Evolutionary conservation across 2,113 vertebrate genomes (phyloP).

Genomic region (Megaceryle maxima): DNA sequence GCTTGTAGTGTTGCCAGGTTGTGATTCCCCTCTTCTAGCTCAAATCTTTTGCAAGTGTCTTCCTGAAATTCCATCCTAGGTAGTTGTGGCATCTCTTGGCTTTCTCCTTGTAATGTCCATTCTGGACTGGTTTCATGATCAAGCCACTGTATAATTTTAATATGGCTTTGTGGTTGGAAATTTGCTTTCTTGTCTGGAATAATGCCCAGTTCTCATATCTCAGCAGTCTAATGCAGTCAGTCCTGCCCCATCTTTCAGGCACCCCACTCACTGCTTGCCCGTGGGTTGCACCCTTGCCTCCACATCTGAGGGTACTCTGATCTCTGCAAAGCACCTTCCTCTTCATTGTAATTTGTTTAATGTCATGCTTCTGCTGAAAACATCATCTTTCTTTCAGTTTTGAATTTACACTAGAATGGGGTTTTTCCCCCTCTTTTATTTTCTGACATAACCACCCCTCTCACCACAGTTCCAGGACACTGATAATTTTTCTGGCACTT

Average conservation of each 20-base stretch:
- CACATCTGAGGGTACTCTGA: not conserved
- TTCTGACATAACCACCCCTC: not conserved
- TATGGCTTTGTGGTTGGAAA: not conserved
- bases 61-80: not conserved
- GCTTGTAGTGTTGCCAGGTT: fast-evolving
- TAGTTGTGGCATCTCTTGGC: not conserved
- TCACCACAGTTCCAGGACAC: not conserved
- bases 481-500: not conserved
- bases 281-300: not conserved
- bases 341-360: not conserved
- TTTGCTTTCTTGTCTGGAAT: not conserved
- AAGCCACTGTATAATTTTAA: not conserved
- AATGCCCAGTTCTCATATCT: not conserved
- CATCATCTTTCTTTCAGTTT: not conserved
- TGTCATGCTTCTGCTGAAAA: not conserved
- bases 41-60: not conserved
- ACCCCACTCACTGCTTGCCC: not conserved
- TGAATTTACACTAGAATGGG: not conserved
- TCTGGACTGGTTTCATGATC: not conserved
- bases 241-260: not conserved
- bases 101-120: not conserved
- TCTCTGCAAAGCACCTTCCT: not conserved
- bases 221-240: not conserved
- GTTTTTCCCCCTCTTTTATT: not conserved
- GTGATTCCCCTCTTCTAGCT: not conserved